Evolutionary conservation across 1,140 invertebrate genomes (phyloP).

Genomic region (Drosophila aff.): DNA sequence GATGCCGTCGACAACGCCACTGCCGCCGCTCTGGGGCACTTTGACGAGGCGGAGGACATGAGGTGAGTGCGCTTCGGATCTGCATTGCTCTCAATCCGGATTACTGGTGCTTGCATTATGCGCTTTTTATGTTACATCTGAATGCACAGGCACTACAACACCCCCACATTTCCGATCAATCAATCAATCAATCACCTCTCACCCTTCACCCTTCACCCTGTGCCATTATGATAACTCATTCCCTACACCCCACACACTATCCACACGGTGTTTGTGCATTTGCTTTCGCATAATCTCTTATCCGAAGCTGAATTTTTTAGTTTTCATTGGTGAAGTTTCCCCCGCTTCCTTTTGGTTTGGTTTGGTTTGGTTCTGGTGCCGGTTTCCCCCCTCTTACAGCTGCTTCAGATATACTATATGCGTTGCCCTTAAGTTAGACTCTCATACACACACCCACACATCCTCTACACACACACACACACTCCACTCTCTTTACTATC

Average conservation of each 20-base stretch:
- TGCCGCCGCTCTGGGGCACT: slow-evolving; percentile 55
- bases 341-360: slow-evolving; percentile 68
- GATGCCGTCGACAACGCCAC: slow-evolving; percentile 65
- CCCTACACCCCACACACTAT: slow-evolving; percentile 8
- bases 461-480: slow-evolving; percentile 7
- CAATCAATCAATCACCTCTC: slow-evolving; percentile 27
- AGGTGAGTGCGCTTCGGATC: slow-evolving; percentile 69
- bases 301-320: slow-evolving; percentile 35
- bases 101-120: slow-evolving; percentile 77
- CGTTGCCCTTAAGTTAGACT: slow-evolving; percentile 55
- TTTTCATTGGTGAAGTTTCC: slow-evolving; percentile 67
- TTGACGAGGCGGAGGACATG: slow-evolving; percentile 78
- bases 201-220: slow-evolving; percentile 23
- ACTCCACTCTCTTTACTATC: slow-evolving; percentile 46
- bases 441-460: slow-evolving; percentile 14
- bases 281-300: slow-evolving; percentile 36
- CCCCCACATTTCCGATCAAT: slow-evolving; percentile 15
- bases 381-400: slow-evolving; percentile 43
- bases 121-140: slow-evolving; percentile 72
- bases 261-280: slow-evolving; percentile 74
- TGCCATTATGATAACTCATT: slow-evolving; percentile 51
- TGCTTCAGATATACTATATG: slow-evolving; percentile 54
- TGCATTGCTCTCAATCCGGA: slow-evolving; percentile 48
- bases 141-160: slow-evolving; percentile 69
- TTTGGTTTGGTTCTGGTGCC: slow-evolving; percentile 63